Base-by-base conservation (phyloP, 2,888 invertebrate species). In the Trichacis sp. region DNA sequence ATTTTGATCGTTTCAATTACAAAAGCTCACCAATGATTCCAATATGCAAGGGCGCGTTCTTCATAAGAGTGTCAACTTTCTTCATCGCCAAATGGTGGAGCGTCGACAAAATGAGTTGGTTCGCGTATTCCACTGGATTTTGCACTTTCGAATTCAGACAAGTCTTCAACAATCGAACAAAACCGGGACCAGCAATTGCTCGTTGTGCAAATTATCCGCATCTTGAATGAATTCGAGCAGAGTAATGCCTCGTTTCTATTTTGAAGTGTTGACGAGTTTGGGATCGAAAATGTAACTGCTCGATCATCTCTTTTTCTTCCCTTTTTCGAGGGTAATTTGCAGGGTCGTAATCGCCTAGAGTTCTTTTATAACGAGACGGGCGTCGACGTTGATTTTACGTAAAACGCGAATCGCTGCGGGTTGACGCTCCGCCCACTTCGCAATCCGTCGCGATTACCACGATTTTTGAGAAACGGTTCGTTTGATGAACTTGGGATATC, bases 161-260 rank as follows among this genome's bases (percentile, higher is more conserved):
- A 84, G 89, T 90, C 76, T 92, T 91, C 11, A 97, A 82, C 46
- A 96, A 59, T 92, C 91, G 78, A 97, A 96, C 0, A 96, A 84
- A 1, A 90, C 78, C 0, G 91, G 89, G n/a, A 96, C 87, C 43
- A 97, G 86, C 0, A 87, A 72, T 52, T 89, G 88, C 11, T 90
- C 87, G 46, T 92, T 88, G 0, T 86, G 82, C 68, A 97, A 87
- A 82, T 92, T 93, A 82, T 93, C 92, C 78, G 96, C 95, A 72
- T 89, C 91, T 82, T 97, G 96, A 11, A 95, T 87, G 67, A 93
- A 89, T 84, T 97, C 97, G 19, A 97, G 85, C 0, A 95, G 84
- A 0, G 92, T 90, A 17, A 93, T 88, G 0, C 95, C 94, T 50
- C 92, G 86, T 76, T 89, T 91, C 96, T 96, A 97, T 63, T 89